These are phyloP conservation scores for Tachypleus tridentatus DNA, from an alignment of 1,140 invertebrate genomes.

Conservation along the genomic window DNA sequence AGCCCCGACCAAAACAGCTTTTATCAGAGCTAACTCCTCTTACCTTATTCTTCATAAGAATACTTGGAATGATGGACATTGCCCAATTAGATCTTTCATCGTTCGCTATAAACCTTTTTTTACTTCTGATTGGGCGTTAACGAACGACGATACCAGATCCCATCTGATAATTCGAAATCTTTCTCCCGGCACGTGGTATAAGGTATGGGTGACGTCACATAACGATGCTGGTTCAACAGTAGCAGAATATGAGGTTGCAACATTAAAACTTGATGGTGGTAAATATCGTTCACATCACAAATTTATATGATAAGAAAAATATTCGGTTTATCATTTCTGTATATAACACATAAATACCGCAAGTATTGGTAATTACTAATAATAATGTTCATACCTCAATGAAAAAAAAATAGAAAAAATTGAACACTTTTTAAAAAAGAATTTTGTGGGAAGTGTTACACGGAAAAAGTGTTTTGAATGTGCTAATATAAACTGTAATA, in stretches of 20 bases:
- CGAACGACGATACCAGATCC: constrained; percentile 15
- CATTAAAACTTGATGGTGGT: constrained; percentile 43
- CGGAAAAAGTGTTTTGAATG: too few species aligned
- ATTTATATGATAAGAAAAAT: too few species aligned
- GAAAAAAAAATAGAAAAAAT: too few species aligned
- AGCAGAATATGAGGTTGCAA: constrained; percentile 63
- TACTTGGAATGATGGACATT: constrained; percentile 65
- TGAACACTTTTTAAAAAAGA: too few species aligned
- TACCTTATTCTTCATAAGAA: constrained; percentile 54
- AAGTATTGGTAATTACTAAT: too few species aligned
- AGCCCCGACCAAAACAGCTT: constrained; percentile 23
- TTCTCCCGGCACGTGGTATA: constrained; percentile 70
- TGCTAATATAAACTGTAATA: too few species aligned
- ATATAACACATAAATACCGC: too few species aligned
- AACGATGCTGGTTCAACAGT: constrained; percentile 82
- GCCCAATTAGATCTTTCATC: constrained; percentile 60
- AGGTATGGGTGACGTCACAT: constrained; percentile 69
- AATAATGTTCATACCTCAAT: too few species aligned
- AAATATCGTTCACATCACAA: constrained; percentile 16
- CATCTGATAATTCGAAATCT: constrained; percentile 44
- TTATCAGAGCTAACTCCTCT: constrained; percentile 49
- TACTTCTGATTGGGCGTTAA: constrained; percentile 13
- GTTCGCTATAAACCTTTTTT: constrained; percentile 49
- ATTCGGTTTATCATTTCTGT: too few species aligned
- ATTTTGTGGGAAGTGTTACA: too few species aligned